These are phyloP conservation scores for Anabacerthia variegaticeps DNA, from an alignment of 2,797 vertebrate species.

Conservation along the genomic window DNA sequence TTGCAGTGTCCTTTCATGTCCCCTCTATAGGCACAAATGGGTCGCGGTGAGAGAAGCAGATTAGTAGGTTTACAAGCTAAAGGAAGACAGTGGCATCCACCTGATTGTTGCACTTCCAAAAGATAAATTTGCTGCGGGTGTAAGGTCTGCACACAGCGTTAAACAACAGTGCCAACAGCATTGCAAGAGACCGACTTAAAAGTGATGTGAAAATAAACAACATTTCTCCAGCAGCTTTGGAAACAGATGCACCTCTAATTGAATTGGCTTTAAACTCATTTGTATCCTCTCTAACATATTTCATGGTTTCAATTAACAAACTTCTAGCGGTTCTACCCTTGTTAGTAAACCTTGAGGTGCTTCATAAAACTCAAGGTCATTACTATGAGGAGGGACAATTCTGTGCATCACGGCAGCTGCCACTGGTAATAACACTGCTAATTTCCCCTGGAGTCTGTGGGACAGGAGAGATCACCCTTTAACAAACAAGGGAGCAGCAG, in stretches of 20 bases:
- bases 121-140: neutral
- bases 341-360: slow-evolving; percentile 60
- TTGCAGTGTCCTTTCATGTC: neutral
- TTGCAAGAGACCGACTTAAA: slow-evolving; percentile 20
- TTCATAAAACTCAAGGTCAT: slow-evolving; percentile 63
- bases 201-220: slow-evolving; percentile 16
- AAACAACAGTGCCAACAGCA: slow-evolving; percentile 38
- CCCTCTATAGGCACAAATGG: neutral
- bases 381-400: slow-evolving; percentile 47
- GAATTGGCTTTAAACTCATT: slow-evolving; percentile 67
- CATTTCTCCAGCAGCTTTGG: slow-evolving; percentile 48
- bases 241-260: slow-evolving; percentile 66
- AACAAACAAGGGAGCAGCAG: neutral
- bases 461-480: neutral
- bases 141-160: neutral
- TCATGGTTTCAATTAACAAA: slow-evolving; percentile 72
- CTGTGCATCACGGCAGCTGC: slow-evolving; percentile 28
- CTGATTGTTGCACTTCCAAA: neutral
- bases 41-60: neutral
- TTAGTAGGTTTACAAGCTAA: neutral
- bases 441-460: slow-evolving; percentile 48
- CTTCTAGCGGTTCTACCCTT: slow-evolving; percentile 35
- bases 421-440: slow-evolving; percentile 24
- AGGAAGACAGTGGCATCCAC: neutral
- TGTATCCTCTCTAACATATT: slow-evolving; percentile 55